These are phyloP conservation scores for Vanacampus margaritifer DNA, from an alignment of 2,113 vertebrate genomes.

Conservation along the genomic window DNA sequence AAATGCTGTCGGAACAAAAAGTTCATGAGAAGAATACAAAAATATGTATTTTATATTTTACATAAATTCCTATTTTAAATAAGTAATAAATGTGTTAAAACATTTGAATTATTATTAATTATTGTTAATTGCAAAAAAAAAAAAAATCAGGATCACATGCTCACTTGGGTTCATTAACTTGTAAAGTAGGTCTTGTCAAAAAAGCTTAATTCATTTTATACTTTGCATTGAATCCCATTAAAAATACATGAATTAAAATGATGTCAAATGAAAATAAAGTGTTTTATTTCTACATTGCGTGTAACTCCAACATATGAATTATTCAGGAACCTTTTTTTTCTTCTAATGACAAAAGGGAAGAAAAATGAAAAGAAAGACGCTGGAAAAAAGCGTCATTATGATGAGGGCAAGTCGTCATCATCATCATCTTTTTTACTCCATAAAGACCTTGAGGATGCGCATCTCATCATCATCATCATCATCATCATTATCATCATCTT, in stretches of 20 bases:
- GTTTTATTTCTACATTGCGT: neutral
- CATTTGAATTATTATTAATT: no score
- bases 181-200: neutral
- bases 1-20: no score
- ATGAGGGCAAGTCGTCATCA: neutral
- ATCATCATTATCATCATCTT: neutral
- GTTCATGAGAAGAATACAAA: no score
- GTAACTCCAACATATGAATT: neutral
- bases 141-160: no score
- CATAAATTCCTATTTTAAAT: no score
- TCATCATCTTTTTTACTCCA: neutral
- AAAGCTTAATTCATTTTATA: neutral
- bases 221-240: neutral
- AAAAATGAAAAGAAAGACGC: neutral
- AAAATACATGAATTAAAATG: neutral
- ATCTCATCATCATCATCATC: neutral
- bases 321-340: neutral
- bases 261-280: neutral
- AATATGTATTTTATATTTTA: no score
- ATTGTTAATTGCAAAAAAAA: no score
- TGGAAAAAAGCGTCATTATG: neutral
- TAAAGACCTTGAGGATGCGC: neutral
- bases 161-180: no score
- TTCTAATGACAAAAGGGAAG: neutral
- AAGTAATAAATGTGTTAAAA: no score